Evolutionary conservation across 2,113 vertebrate species (phyloP), one percentile per base, ranked within the genome.

Genomic region (Danionella cerebrum): DNA sequence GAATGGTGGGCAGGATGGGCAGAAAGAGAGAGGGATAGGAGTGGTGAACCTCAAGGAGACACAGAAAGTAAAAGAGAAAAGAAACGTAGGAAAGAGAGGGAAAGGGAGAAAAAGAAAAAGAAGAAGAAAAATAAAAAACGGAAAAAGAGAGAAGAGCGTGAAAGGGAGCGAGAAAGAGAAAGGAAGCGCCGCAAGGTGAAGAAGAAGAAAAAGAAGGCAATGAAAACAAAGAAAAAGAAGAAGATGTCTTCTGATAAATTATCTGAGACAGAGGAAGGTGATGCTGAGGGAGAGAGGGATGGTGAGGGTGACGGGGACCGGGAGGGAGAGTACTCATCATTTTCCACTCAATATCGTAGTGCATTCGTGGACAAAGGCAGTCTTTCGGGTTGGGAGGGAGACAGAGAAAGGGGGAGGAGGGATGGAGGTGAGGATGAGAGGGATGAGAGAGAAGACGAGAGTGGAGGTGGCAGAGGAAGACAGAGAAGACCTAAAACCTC

Each of bases 1-100:
- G 86, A 89, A 69, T 90, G 88, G 88, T 89, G 88, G 88, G 86
- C 86, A 16, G 87, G 86, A 63, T 89, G 89, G 88, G 88, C 80
- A 11, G 88, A 89, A 42, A 79, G 86, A 59, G 87, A 88, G 69
- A 77, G 69, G 13, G 87, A 88, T 68, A 79, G 80, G 38, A 72
- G 67, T 14, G 64, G 76, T 1, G 74, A 59, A 59, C 58, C 60
- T 2, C 70, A 31, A 65, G 83, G 72, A 35, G 86, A 88, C n/a
- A 19, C 76, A 14, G 89, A 89, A 29, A 82, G 85, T 58, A 87
- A 86, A 68, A 73, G 83, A 25, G 87, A 88, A 57, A 88, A 83
- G 80, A 88, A 86, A 72, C 79, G 80, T 29, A 86, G 84, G 41
- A 90, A 88, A 84, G 87, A 88, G 6, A 85, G 87, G 53, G 86